Evolutionary conservation across 2,113 vertebrate species (phyloP).

Genomic region (Phycodurus eques): DNA sequence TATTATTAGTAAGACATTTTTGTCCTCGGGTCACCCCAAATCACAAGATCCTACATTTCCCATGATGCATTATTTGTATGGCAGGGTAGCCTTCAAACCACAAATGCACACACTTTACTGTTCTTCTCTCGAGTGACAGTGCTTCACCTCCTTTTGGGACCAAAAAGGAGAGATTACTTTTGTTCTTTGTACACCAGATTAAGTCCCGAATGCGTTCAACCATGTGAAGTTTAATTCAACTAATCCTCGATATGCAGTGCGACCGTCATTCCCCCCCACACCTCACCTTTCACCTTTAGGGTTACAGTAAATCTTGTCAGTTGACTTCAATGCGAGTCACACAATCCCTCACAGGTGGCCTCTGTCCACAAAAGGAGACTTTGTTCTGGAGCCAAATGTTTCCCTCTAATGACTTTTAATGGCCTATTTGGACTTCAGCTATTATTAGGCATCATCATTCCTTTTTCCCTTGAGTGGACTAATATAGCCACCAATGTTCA

Average conservation of each 20-base stretch:
- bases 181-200: constrained; percentile 9
- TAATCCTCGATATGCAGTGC: constrained; percentile 35
- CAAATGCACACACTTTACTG: neutral
- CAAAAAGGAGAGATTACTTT: constrained; percentile 20
- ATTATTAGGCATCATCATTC: neutral
- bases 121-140: neutral
- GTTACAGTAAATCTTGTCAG: constrained; percentile 43
- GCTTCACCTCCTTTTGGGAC: constrained; percentile 27
- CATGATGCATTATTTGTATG: constrained; percentile 4
- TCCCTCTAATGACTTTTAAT: constrained; percentile 21
- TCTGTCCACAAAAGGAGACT: constrained; percentile 30
- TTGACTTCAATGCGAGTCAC: constrained; percentile 28
- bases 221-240: constrained; percentile 35
- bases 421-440: constrained; percentile 11
- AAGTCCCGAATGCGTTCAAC: constrained; percentile 1
- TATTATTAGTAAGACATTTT: neutral
- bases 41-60: neutral
- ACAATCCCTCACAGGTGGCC: constrained; percentile 28
- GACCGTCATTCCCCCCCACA: constrained; percentile 19
- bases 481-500: neutral
- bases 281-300: neutral
- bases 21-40: neutral
- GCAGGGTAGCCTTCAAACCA: neutral
- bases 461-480: neutral
- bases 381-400: constrained; percentile 28